Conservation (phyloP, 2,888 invertebrate species). For the Apocheima hispidaria region DNA sequence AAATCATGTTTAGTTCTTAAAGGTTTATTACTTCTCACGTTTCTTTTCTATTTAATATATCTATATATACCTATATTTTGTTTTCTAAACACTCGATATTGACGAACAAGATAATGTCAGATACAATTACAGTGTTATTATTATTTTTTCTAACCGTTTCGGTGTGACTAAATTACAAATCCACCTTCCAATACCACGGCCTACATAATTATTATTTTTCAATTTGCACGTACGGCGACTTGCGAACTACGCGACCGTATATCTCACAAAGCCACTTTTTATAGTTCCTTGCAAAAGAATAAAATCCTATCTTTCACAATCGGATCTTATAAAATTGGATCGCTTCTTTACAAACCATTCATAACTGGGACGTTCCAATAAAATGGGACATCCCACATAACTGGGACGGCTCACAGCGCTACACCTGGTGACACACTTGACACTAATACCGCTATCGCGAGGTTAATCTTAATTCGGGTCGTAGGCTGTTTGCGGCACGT, state of each 20-base stretch:
- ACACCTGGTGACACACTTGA: conserved; percentile 3
- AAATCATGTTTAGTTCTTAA: conserved; percentile 4
- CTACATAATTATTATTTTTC: too few species aligned
- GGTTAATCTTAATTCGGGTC: conserved; percentile 24
- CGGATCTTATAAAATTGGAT: conserved; percentile 1
- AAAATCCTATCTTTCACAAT: conserved; percentile 4
- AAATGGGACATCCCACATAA: background rate
- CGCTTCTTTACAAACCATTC: conserved; percentile 1
- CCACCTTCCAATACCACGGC: too few species aligned
- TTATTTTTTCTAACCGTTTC: too few species aligned
- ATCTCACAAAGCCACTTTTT: background rate
- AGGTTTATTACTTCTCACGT: background rate
- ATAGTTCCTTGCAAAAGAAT: background rate
- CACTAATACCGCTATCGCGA: conserved; percentile 15
- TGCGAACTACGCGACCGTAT: background rate
- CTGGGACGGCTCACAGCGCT: background rate
- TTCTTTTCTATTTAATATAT: background rate
- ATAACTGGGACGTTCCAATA: background rate
- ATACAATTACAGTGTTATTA: too few species aligned
- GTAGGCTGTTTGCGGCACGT: conserved; percentile 1
- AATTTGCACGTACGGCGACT: too few species aligned
- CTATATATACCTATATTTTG: too few species aligned
- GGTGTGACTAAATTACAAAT: too few species aligned
- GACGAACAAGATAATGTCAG: too few species aligned
- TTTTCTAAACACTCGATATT: too few species aligned